Evolutionary conservation across 2,888 invertebrate species (phyloP), one percentile per base, ranked within the genome.

Genomic region (Lithophane leautieri): DNA sequence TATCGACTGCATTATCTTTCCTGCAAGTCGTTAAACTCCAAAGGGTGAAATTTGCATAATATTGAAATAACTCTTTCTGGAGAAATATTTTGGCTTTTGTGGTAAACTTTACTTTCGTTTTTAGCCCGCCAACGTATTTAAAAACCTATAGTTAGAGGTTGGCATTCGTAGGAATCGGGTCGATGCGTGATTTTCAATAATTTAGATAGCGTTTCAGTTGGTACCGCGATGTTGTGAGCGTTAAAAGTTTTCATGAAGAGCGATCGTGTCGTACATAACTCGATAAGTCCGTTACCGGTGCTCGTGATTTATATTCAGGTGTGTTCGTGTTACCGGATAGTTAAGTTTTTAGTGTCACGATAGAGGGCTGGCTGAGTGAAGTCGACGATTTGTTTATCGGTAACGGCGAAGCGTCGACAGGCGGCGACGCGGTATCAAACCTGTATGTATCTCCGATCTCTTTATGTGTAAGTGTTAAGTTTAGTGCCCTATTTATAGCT

Each of bases 291-390:
- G 89, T 91, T 94, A 93, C 92, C 87, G 90, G 92, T 93, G 91
- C 89, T 93, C 90, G 93, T 95, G 94, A 94, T 96, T 95, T 96
- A 95, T 93, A 94, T 94, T 92, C 92, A 94, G 93, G 94, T 94
- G 93, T 91, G 92, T 94, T 94, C 95, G 93, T 96, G 96, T 95
- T 91, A 91, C 93, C 92, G 92, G 94, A 96, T 95, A 95, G 95
- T 96, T 95, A 95, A 95, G 92, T 93, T 96, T 95, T 95, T 95
- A 96, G 91, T 91, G 93, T 92, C 94, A 92, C 93, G 95, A 95
- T 95, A 95, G 92, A 93, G 94, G 94, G 88, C 88, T 88, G 89
- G 91, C 90, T 92, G 93, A 94, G 94, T 94, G 92, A 91, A 92
- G 91, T 91, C 93, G 91, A 92, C 93, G 94, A 94, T 94, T 95